Percentiles rank a stretch among this genome's conserved stretches.
phyloP scores from a whole-genome alignment of 1,140 invertebrate species.

The Anthonomus grandis region DNA sequence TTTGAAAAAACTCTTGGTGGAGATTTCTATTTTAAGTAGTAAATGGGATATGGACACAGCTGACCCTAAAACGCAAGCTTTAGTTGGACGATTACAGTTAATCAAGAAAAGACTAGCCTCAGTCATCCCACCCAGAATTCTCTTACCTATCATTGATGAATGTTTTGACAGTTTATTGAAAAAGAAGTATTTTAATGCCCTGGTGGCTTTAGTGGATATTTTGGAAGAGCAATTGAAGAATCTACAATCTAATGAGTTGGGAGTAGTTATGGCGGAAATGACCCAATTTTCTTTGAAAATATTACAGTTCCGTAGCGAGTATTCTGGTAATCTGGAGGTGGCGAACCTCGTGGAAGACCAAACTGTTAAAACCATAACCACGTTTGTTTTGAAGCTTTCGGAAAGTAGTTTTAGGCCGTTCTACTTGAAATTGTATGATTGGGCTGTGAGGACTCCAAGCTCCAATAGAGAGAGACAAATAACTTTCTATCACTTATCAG shows the following conservation, averaged over 20 bases:
- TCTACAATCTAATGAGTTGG: constrained; percentile 58
- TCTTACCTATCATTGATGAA: constrained; percentile 70
- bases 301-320: constrained; percentile 64
- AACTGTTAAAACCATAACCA: constrained; percentile 70
- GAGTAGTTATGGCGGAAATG: constrained; percentile 61
- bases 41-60: constrained; percentile 49
- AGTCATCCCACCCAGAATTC: constrained; percentile 66
- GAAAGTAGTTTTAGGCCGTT: constrained; percentile 84
- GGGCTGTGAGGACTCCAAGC: constrained; percentile 63
- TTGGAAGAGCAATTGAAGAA: constrained; percentile 66
- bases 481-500: constrained; percentile 63
- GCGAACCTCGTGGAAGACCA: constrained; percentile 61
- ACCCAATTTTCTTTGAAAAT: constrained; percentile 72
- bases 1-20: constrained; percentile 68
- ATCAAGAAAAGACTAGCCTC: constrained; percentile 67
- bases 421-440: constrained; percentile 82
- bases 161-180: constrained; percentile 62
- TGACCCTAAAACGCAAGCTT: constrained; percentile 54
- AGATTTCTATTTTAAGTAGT: constrained; percentile 58
- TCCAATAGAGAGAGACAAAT: constrained; percentile 56
- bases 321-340: constrained; percentile 45
- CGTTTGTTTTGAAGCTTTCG: constrained; percentile 81
- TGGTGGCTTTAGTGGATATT: constrained; percentile 70
- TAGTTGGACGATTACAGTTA: constrained; percentile 57
- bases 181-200: constrained; percentile 57